Base-by-base conservation (phyloP, 2,113 vertebrate genomes). In the Antechinus flavipes region DNA sequence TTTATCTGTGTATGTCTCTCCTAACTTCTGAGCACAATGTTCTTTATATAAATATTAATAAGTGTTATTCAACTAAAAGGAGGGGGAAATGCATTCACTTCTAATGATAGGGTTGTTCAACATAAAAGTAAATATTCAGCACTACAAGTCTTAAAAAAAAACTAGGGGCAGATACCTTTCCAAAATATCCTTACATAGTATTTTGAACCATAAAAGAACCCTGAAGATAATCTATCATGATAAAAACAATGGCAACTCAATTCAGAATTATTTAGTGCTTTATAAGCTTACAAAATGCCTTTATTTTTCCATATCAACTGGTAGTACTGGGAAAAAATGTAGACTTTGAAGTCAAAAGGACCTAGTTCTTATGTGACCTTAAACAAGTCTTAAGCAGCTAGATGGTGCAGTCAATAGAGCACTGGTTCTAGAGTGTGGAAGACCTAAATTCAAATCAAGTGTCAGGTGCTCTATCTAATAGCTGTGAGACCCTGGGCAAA, bases 1-100 rank as follows among this genome's bases (percentile, higher is more conserved):
- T 27, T 61, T 61, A 61, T 61, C 30, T 61, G 26, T 58, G 8
- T 58, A 27, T 61, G 58, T 68, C 30, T 68, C 61, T 30, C 12
- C 61, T 68, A n/a, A n/a, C 30, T 12, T 14, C 30, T 35, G 1
- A 68, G 35, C 14, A 68, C 1, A 68, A 68, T 5, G 30, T 68
- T n/a, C 30, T 3, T 12, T 10, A 68, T 4, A n/a, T 35, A 68
- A 35, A 14, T 68, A 68, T n/a, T 68, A n/a, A 35, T n/a, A 16
- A 35, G 4, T 68, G 35, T 61, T 61, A 26, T 19, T 68, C 11
- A n/a, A 16, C 4, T 68, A 12, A 68, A n/a, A 16, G 35, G 61
- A 92, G 47, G 56, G 95, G 25, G 8, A 95, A 96, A 96, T 42
- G 6, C 49, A 90, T 89, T 94, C 50, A 93, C 35, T 93, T 94